phyloP scores from a whole-genome alignment of 2,113 vertebrate genomes.

The Seriola rivoliana region DNA sequence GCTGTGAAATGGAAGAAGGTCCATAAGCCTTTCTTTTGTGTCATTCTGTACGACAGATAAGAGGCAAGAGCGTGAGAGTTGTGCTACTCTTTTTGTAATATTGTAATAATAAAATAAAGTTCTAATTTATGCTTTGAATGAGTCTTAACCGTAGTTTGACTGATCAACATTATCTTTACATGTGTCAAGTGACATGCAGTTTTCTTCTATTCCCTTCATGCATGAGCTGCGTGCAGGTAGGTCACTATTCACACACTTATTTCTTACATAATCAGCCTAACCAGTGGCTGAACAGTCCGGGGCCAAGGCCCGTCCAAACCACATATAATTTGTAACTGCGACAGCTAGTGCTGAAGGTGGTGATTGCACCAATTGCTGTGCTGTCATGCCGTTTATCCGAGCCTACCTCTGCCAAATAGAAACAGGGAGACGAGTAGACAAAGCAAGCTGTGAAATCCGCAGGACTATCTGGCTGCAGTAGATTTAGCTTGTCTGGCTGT shows the following conservation, averaged over 20 bases:
- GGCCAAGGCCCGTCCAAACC: neutral
- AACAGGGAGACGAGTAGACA: conserved; percentile 72
- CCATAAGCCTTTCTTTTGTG: conserved; percentile 81
- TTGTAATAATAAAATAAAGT: conserved; percentile 91
- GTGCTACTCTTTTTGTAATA: conserved; percentile 91
- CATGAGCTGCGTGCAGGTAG: neutral
- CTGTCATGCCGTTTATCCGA: conserved; percentile 65
- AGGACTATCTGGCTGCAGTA: conserved; percentile 65
- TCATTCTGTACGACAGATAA: conserved; percentile 83
- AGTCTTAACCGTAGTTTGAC: conserved; percentile 19
- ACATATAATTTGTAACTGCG: conserved; percentile 33
- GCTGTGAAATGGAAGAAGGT: conserved; percentile 86
- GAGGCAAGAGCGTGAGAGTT: conserved; percentile 84
- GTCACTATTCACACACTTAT: neutral
- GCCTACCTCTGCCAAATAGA: conserved; percentile 44
- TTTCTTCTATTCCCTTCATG: conserved; percentile 4
- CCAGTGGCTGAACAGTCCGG: neutral
- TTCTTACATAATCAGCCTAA: conserved; percentile 22
- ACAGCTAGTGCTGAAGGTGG: conserved; percentile 51
- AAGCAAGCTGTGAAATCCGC: conserved; percentile 74
- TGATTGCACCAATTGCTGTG: conserved; percentile 60
- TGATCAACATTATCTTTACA: neutral
- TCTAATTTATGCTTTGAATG: conserved; percentile 89
- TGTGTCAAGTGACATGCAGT: neutral
- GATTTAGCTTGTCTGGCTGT: conserved; percentile 77